These are phyloP conservation scores for Tuta absoluta DNA, from an alignment of 2,888 invertebrate species.

Conservation along the genomic window DNA sequence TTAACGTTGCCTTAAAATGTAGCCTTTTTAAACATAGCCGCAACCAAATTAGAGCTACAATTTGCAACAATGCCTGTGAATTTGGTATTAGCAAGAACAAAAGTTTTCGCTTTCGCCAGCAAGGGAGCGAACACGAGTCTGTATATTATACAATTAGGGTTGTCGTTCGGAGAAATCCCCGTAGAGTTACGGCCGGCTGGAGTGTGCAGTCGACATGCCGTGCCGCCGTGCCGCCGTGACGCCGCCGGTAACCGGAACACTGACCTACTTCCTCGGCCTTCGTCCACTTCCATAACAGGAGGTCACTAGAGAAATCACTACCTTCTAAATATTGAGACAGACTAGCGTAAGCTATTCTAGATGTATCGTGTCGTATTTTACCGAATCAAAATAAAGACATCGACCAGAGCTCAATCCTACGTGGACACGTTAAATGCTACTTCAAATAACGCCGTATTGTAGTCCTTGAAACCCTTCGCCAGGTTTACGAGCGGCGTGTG, in stretches of 20 bases:
- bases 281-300: slow-evolving; percentile 14
- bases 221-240: slow-evolving; percentile 2
- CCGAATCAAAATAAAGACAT: neutral
- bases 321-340: slow-evolving; percentile 7
- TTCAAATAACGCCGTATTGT: slow-evolving; percentile 15
- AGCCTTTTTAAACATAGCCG: neutral
- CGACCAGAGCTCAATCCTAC: neutral
- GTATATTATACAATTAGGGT: slow-evolving; percentile 26
- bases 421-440: slow-evolving; percentile 10
- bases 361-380: neutral
- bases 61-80: neutral
- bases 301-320: slow-evolving; percentile 20
- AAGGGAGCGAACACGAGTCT: slow-evolving; percentile 16
- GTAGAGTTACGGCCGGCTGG: slow-evolving; percentile 49
- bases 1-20: neutral
- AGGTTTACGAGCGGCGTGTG: slow-evolving; percentile 26
- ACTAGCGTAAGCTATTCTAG: neutral
- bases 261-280: slow-evolving; percentile 26
- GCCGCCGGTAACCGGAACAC: slow-evolving; percentile 41
- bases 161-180: slow-evolving; percentile 44
- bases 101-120: slow-evolving; percentile 14
- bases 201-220: neutral
- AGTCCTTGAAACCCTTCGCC: slow-evolving; percentile 17
- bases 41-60: slow-evolving; percentile 10
- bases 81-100: neutral